These are phyloP conservation scores for Liolophura sinensis DNA, from an alignment of 1,140 invertebrate genomes.

Conservation along the genomic window DNA sequence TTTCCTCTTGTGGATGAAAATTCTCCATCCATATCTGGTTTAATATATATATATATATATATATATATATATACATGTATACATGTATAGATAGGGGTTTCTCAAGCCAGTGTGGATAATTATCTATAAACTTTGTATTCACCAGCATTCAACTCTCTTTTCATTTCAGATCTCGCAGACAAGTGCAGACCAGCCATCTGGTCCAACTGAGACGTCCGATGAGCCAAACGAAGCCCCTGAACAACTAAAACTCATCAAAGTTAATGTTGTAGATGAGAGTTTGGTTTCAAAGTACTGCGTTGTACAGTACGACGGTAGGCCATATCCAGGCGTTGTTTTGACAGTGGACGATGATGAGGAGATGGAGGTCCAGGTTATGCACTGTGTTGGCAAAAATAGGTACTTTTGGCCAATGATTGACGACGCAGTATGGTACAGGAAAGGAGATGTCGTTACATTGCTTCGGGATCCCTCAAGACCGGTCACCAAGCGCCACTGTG, in stretches of 20 bases:
- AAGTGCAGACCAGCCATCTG: conserved; percentile 11
- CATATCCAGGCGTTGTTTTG: conserved; percentile 12
- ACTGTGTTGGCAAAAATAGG: too few species aligned
- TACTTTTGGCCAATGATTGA: too few species aligned
- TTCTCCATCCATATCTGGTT: too few species aligned
- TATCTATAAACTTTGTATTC: too few species aligned
- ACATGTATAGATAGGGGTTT: too few species aligned
- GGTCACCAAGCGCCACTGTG: conserved; percentile 5
- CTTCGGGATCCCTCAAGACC: background rate
- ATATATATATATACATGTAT: too few species aligned
- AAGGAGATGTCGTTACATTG: conserved; percentile 7
- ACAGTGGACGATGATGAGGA: conserved; percentile 11
- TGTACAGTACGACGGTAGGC: conserved; percentile 11
- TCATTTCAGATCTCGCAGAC: conserved; percentile 8
- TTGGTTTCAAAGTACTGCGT: conserved; percentile 11
- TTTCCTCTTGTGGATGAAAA: too few species aligned
- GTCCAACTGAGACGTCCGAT: conserved; percentile 1
- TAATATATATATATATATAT: too few species aligned
- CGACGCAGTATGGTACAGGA: conserved; percentile 10
- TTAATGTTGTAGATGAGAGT: conserved; percentile 5
- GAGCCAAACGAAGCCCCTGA: background rate
- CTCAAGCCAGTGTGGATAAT: too few species aligned
- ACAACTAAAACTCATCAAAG: background rate
- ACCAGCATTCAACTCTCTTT: too few species aligned
- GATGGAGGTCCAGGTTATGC: too few species aligned